Percentiles rank a stretch among this genome's conserved stretches.
Evolutionary conservation across 1,140 invertebrate species (phyloP).

Genomic region (Megalopta genalis): DNA sequence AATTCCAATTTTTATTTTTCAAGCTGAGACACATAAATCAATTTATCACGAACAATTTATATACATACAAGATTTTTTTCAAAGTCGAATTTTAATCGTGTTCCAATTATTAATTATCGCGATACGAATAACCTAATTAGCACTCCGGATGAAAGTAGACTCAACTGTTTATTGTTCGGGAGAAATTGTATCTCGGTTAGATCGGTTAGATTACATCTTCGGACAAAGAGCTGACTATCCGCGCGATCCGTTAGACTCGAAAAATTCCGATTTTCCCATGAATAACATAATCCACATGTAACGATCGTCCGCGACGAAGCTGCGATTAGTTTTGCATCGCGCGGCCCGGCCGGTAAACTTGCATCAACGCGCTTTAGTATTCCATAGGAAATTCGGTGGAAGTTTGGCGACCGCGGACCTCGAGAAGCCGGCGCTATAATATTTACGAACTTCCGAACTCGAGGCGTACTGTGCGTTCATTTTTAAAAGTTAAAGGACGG

Average conservation of each 20-base stretch:
- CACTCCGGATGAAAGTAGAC: no score
- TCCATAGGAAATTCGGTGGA: neutral
- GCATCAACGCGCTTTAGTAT: neutral
- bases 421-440: neutral
- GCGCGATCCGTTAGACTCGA: neutral
- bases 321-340: constrained; percentile 1
- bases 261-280: neutral
- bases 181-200: no score
- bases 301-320: neutral
- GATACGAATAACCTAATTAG: no score
- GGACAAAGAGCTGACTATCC: no score
- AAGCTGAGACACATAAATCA: no score
- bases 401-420: neutral
- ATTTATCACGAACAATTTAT: no score
- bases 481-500: neutral
- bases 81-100: no score
- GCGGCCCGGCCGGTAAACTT: neutral
- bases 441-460: constrained; percentile 7
- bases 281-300: neutral
- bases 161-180: no score
- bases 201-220: no score
- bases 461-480: neutral
- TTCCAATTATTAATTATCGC: no score
- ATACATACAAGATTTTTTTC: no score
- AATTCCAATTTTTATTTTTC: no score